Evolutionary conservation across 2,888 invertebrate species (phyloP), one percentile per base, ranked within the genome.

Genomic region (Eristalis tenax): DNA sequence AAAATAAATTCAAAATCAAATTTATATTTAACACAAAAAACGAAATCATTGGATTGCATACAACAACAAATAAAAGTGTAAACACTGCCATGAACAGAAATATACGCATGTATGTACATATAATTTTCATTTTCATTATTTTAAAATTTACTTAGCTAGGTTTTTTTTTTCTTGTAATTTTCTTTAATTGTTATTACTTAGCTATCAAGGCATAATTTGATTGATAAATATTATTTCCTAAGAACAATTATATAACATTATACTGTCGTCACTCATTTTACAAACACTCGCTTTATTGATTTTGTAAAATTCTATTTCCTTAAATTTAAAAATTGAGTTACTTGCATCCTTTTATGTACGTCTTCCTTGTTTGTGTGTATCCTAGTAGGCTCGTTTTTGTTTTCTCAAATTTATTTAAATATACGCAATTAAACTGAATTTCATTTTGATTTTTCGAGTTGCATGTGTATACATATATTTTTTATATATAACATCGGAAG

Each of bases 151-250:
- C 76, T 69, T 82, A 70, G 18, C 64, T 71, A 66, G 57, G 18
- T 78, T 64, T 15, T 8, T 35, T 23, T 23, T 35, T 38, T 18
- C n/a, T 38, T 32, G 13, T 13, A 15, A 26, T 73, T 50, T 43
- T 59, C 76, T 84, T 80, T 15, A 77, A 74, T 77, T 74, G 43
- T 87, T 70, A 74, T 80, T 87, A 79, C 87, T 88, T 90, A 90
- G 88, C 91, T 91, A 91, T 89, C 90, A 91, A 91, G 91, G 91
- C 91, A 91, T 90, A 90, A 90, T 90, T 91, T 91, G 91, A 91
- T 90, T 90, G 89, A 90, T 90, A 91, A 90, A 90, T 89, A 90
- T 89, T 85, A 87, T 87, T 50, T 88, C 83, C 75, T 83, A 69
- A 83, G 79, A 87, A 87, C 79, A 76, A 71, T 76, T 65, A 73